Percentiles rank a stretch among this genome's conserved stretches.
Evolutionary conservation across 2,113 vertebrate species (phyloP).

Genomic region (Bos indicus): DNA sequence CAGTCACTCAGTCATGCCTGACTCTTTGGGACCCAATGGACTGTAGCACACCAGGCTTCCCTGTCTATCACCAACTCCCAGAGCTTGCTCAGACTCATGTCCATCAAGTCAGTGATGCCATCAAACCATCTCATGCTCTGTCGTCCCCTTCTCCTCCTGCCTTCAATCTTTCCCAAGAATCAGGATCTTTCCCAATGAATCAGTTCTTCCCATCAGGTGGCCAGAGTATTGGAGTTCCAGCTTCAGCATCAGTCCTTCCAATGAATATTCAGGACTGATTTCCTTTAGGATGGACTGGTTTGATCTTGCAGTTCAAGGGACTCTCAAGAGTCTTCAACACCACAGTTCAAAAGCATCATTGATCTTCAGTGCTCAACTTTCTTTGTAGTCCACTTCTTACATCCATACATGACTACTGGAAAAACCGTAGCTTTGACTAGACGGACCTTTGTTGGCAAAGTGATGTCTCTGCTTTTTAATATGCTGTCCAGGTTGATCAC

Average conservation of each 20-base stretch:
- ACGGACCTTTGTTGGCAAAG: background rate
- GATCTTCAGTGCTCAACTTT: background rate
- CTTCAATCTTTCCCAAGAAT: background rate
- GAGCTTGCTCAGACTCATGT: background rate
- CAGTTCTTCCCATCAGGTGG: background rate
- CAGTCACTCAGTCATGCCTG: background rate
- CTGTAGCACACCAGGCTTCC: background rate
- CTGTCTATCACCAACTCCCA: background rate
- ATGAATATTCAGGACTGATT: background rate
- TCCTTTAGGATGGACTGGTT: background rate
- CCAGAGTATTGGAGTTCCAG: background rate
- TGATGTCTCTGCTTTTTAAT: background rate
- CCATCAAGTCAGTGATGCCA: background rate
- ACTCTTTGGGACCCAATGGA: background rate
- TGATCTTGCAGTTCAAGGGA: background rate
- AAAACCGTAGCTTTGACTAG: background rate
- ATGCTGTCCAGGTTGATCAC: background rate
- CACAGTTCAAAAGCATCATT: background rate
- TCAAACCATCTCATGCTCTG: background rate
- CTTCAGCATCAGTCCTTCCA: background rate
- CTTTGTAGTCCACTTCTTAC: background rate
- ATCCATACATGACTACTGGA: background rate
- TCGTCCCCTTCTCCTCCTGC: background rate
- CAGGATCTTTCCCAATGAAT: background rate
- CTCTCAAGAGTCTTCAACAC: background rate